These are phyloP conservation scores for Drosophila jambulina DNA, from an alignment of 1,140 invertebrate species.

Conservation along the genomic window DNA sequence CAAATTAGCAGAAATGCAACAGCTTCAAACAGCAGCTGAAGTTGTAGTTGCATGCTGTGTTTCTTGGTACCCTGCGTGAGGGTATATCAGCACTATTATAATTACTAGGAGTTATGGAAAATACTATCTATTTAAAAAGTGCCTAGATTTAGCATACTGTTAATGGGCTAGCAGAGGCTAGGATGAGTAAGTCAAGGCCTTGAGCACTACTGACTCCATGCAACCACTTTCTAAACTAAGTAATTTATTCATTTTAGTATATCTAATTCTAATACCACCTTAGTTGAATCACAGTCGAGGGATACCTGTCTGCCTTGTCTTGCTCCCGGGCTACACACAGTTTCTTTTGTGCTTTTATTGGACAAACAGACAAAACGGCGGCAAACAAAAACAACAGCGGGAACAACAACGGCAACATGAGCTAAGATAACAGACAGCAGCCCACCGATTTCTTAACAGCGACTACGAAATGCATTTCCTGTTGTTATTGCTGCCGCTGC, in stretches of 20 bases:
- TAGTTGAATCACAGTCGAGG: neutral
- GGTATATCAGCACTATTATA: neutral
- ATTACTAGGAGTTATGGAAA: neutral
- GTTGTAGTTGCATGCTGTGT: constrained; percentile 40
- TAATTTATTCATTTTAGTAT: no score
- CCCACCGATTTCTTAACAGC: constrained; percentile 73
- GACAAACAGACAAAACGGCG: constrained; percentile 58
- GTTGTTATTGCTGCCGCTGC: constrained; percentile 69
- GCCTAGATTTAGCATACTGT: no score
- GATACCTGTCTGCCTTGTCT: constrained; percentile 3
- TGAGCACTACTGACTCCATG: no score
- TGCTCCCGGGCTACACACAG: constrained; percentile 55
- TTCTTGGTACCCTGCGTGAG: neutral
- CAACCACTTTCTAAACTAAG: no score
- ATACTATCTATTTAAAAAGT: neutral
- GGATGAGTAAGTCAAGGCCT: no score
- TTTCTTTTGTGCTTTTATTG: constrained; percentile 73
- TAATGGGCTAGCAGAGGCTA: no score
- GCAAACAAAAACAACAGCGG: constrained; percentile 64
- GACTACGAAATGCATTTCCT: constrained; percentile 74
- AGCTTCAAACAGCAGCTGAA: constrained; percentile 12
- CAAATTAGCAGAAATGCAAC: constrained; percentile 68
- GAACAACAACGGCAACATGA: constrained; percentile 56
- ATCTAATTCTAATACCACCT: no score
- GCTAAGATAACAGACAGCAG: constrained; percentile 74